These are phyloP conservation scores for Microtus oregoni DNA, from an alignment of 2,113 vertebrate genomes.

Conservation along the genomic window DNA sequence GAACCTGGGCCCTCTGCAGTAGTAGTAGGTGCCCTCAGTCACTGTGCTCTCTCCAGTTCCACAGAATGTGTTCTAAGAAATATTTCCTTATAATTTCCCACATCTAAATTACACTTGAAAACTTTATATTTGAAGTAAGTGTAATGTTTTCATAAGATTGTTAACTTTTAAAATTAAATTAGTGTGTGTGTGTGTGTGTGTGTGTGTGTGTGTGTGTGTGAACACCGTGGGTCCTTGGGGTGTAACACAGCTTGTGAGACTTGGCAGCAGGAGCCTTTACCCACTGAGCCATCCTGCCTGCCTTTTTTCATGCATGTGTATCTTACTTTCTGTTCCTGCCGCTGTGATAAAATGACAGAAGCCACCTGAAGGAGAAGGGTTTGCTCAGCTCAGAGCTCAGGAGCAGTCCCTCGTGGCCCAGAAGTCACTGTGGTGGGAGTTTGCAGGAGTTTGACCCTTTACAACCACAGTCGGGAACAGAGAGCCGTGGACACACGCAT, in stretches of 20 bases:
- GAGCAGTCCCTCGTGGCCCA: background rate
- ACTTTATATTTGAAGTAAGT: background rate
- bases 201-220: background rate
- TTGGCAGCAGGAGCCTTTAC: background rate
- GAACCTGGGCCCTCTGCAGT: background rate
- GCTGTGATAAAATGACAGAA: background rate
- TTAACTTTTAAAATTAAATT: background rate
- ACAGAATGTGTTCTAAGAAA: background rate
- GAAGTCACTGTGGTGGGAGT: background rate
- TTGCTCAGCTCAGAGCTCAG: background rate
- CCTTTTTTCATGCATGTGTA: background rate
- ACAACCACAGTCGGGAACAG: background rate
- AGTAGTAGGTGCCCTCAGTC: background rate
- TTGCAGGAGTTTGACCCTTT: background rate
- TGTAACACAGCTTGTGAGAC: background rate
- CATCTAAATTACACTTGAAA: constrained; percentile 6
- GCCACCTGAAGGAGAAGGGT: background rate
- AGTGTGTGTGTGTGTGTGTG: background rate
- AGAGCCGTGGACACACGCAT: background rate
- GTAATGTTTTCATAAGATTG: background rate
- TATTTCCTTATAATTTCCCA: constrained; percentile 23
- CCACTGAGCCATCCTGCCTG: background rate
- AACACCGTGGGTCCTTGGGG: background rate
- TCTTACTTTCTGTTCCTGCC: background rate
- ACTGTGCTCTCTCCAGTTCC: background rate